Evolutionary conservation across 64 coral and sea anemone genomes (phyloP), one percentile per base, ranked within the genome.

Genomic region (Montipora capricornis): DNA sequence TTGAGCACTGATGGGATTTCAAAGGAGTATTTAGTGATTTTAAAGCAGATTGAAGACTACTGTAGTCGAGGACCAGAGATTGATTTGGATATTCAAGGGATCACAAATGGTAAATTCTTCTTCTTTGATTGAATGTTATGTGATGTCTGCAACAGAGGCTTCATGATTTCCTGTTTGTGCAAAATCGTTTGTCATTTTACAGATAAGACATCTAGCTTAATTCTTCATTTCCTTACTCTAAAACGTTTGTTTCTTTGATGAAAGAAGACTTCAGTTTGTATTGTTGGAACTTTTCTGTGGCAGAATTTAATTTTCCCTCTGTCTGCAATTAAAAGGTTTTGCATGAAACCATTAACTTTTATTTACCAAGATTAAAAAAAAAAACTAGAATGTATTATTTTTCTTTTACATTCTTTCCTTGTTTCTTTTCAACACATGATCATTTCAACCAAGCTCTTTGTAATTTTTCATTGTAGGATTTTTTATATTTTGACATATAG

Each of bases 21-120:
- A 49, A 95, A 92, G 59, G 96, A 98, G 48, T 98, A 98, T 92
- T 58, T 98, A 45, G 89, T 79, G 57, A 98, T 98, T 92, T 89
- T 98, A 78, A 83, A 79, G 10, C 96, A 98, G 80, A 98, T 98
- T 61, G 96, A 98, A 76, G 93, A 98, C 16, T 98, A 95, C 37
- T 98, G 96, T 80, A 97, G 87, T 89, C 60, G 93, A 53, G 90
- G 93, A 51, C 74, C 96, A 58, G 64, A 83, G 45, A 79, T 97
- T 44, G 93, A 97, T 49, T 83, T 89, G 69, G 79, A 86, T 86
- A 20, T 70, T 49, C 82, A 70, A 86, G 24, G 60, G 15, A 86
- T 17, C 46, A 12, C 62, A 86, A 49, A 73, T 86, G 82, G 82
- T 86, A 86, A 64, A 86, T 86, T 44, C 20, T 86, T 86, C 10